Conservation (phyloP, 2,113 vertebrate species). For the Neotoma lepida region DNA sequence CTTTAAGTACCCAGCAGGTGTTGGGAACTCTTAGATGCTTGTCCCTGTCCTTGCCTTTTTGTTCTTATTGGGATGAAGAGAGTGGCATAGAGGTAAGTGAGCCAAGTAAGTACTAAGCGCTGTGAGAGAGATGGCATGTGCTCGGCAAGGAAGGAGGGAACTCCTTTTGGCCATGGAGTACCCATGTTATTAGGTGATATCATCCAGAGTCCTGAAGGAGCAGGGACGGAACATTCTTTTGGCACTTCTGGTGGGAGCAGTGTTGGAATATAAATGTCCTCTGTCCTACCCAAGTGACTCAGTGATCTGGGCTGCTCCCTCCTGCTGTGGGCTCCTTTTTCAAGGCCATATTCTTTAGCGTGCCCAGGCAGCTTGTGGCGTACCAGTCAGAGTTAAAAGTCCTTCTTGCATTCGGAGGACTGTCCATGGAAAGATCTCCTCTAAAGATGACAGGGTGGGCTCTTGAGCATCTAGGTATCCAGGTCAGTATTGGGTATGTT, state of each 20-base stretch:
- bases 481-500: neutral
- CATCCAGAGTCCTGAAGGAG: neutral
- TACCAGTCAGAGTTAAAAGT: neutral
- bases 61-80: neutral
- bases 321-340: neutral
- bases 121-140: too few relatives aligned
- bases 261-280: neutral
- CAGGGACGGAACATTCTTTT: neutral
- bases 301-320: neutral
- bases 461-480: neutral
- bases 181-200: neutral
- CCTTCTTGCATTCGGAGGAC: neutral
- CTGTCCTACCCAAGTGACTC: rapidly evolving
- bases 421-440: neutral
- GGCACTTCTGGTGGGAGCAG: neutral
- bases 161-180: neutral
- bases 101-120: neutral
- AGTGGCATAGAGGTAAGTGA: neutral
- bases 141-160: neutral
- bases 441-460: rapidly evolving
- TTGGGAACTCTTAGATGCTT: neutral
- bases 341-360: neutral
- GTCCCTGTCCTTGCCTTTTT: neutral
- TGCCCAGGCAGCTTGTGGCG: neutral
- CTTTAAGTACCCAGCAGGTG: neutral